Evolutionary conservation across 64 coral and sea anemone genomes (phyloP).

Genomic region (Montipora sp.): DNA sequence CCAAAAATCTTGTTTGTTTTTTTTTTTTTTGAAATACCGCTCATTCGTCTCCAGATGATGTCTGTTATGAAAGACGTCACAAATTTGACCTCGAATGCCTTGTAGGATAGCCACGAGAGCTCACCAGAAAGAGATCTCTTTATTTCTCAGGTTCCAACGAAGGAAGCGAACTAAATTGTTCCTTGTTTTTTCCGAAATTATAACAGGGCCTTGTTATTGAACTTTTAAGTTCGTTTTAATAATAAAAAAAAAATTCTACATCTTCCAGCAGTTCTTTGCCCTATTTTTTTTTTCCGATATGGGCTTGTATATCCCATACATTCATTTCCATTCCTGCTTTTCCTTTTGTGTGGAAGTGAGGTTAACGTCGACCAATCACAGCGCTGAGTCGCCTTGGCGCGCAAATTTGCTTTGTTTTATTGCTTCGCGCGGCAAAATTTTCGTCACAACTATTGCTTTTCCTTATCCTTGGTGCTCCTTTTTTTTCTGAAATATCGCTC

Average conservation of each 20-base stretch:
- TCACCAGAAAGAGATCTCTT: slow-evolving; percentile 75
- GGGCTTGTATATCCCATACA: neutral
- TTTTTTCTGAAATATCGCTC: neutral
- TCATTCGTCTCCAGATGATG: slow-evolving; percentile 30
- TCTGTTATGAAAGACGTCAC: slow-evolving; percentile 81
- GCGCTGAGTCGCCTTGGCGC: slow-evolving; percentile 48
- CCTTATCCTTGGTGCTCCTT: too few species aligned
- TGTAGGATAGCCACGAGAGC: slow-evolving; percentile 28
- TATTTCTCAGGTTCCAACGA: slow-evolving; percentile 54
- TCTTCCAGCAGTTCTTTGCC: too few species aligned
- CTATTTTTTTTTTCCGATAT: neutral
- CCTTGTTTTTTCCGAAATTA: too few species aligned
- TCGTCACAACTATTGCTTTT: neutral
- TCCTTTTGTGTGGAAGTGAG: neutral
- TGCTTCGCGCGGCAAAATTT: slow-evolving; percentile 56
- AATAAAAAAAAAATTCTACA: too few species aligned
- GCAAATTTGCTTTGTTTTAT: slow-evolving; percentile 64
- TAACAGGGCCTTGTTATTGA: too few species aligned
- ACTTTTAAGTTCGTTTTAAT: too few species aligned
- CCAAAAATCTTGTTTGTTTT: too few species aligned
- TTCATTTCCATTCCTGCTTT: neutral
- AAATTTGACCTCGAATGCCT: slow-evolving; percentile 49
- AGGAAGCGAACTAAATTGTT: slow-evolving; percentile 49
- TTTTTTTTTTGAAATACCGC: neutral
- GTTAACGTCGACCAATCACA: slow-evolving; percentile 34